Evolutionary conservation across 2,888 invertebrate species (phyloP).

Genomic region (Ecliptopera silaceata): DNA sequence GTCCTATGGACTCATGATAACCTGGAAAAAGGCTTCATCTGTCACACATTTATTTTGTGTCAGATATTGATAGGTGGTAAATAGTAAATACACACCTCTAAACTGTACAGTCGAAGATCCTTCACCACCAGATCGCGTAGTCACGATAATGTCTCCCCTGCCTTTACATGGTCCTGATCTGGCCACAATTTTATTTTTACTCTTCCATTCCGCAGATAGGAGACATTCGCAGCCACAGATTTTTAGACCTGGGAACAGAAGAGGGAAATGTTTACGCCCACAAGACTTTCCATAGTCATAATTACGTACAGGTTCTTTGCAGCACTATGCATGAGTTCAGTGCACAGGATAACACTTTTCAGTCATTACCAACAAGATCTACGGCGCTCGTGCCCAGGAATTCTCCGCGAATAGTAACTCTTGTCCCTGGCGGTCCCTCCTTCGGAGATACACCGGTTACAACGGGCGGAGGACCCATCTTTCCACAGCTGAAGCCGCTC

Average conservation of each 20-base stretch:
- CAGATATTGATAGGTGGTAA: no score
- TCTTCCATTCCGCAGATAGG: slow-evolving; percentile 98
- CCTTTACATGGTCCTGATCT: slow-evolving; percentile 96
- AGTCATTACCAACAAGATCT: slow-evolving; percentile 91
- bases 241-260: slow-evolving; percentile 86
- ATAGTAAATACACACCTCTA: slow-evolving; percentile 79
- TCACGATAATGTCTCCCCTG: slow-evolving; percentile 95
- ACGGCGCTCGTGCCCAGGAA: slow-evolving; percentile 93
- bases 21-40: slow-evolving; percentile 68
- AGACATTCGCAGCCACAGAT: slow-evolving; percentile 98
- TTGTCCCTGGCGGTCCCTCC: slow-evolving; percentile 98
- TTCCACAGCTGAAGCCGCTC: background rate
- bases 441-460: slow-evolving; percentile 99
- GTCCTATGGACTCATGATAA: slow-evolving; percentile 94
- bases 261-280: slow-evolving; percentile 23
- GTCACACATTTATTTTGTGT: background rate
- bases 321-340: no score
- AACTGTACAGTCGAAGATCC: slow-evolving; percentile 96
- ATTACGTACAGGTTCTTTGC: no score
- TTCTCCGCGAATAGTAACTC: slow-evolving; percentile 97
- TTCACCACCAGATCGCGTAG: slow-evolving; percentile 92
- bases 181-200: slow-evolving; percentile 97
- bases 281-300: no score
- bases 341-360: background rate
- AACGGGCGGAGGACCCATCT: slow-evolving; percentile 90